Percentiles rank a stretch among this genome's conserved stretches.
These are phyloP conservation scores for Sinhomidia bicolor DNA, from an alignment of 2,888 invertebrate genomes.

Conservation along the genomic window DNA sequence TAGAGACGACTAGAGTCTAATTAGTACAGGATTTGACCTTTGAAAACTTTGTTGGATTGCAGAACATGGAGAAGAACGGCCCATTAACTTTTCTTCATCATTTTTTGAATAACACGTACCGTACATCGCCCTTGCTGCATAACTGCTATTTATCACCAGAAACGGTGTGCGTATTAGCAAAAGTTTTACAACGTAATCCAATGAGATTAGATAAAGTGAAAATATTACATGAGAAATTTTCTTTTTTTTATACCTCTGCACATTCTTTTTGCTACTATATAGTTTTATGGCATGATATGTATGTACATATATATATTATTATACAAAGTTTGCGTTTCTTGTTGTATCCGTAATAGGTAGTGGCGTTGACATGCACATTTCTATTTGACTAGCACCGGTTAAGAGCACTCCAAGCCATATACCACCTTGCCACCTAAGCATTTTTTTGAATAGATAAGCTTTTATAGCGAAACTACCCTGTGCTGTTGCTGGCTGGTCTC, in stretches of 20 bases:
- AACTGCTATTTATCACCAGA: slow-evolving; percentile 59
- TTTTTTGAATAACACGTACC: slow-evolving; percentile 56
- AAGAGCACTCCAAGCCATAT: slow-evolving; percentile 8
- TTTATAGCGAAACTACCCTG: neutral
- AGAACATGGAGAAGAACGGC: slow-evolving; percentile 58
- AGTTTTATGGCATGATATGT: no score
- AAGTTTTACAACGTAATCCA: slow-evolving; percentile 58
- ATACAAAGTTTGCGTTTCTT: neutral
- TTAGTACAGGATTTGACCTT: slow-evolving; percentile 72
- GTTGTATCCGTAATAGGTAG: slow-evolving; percentile 1
- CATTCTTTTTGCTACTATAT: neutral
- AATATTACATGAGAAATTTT: slow-evolving; percentile 42
- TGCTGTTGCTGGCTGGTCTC: no score
- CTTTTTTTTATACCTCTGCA: neutral
- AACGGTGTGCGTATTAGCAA: slow-evolving; percentile 46
- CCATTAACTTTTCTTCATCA: slow-evolving; percentile 64
- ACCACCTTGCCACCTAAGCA: slow-evolving; percentile 26
- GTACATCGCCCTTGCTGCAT: neutral
- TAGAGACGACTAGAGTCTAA: slow-evolving; percentile 72
- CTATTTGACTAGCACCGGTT: slow-evolving; percentile 18
- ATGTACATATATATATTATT: neutral
- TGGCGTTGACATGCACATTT: slow-evolving; percentile 50
- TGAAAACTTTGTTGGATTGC: slow-evolving; percentile 47
- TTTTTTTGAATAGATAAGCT: slow-evolving; percentile 45
- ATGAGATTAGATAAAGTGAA: slow-evolving; percentile 65